Conservation (phyloP, 2,888 invertebrate genomes). For the Polydrusus pterygomalis region DNA sequence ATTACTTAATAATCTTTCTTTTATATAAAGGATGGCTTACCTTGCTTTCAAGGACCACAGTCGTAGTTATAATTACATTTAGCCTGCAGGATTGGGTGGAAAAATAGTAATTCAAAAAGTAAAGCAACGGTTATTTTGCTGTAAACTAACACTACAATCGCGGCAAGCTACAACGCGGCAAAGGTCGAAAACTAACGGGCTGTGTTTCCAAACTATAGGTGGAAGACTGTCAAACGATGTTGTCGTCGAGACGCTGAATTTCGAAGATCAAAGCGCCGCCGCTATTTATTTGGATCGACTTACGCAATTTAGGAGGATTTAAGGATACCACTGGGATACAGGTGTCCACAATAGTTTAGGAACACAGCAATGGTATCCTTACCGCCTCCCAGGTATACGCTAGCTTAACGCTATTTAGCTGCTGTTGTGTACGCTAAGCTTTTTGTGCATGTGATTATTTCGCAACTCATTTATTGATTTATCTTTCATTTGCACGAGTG, state of each 20-base stretch:
- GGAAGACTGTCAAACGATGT: constrained; percentile 66
- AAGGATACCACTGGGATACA: constrained; percentile 69
- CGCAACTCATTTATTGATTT: constrained; percentile 43
- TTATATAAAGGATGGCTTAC: too few species aligned
- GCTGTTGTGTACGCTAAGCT: constrained; percentile 50
- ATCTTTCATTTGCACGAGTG: constrained; percentile 44
- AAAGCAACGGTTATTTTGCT: constrained; percentile 17
- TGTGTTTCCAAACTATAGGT: constrained; percentile 74
- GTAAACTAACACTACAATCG: not conserved
- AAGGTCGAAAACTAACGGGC: constrained; percentile 65
- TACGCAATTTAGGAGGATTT: constrained; percentile 63
- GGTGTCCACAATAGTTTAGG: constrained; percentile 74
- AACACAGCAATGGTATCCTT: constrained; percentile 80
- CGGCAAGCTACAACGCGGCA: constrained; percentile 24
- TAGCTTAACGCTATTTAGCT: constrained; percentile 63
- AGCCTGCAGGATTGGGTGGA: too few species aligned
- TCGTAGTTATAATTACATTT: too few species aligned
- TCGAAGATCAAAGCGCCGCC: constrained; percentile 45
- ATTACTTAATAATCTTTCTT: too few species aligned
- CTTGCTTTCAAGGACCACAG: too few species aligned
- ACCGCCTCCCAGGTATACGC: constrained; percentile 77
- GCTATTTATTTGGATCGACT: constrained; percentile 46
- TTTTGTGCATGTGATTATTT: constrained; percentile 49
- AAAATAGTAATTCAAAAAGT: not conserved
- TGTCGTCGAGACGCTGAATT: constrained; percentile 60